phyloP scores from a whole-genome alignment of 2,888 invertebrate species.

The Encarsia formosa region DNA sequence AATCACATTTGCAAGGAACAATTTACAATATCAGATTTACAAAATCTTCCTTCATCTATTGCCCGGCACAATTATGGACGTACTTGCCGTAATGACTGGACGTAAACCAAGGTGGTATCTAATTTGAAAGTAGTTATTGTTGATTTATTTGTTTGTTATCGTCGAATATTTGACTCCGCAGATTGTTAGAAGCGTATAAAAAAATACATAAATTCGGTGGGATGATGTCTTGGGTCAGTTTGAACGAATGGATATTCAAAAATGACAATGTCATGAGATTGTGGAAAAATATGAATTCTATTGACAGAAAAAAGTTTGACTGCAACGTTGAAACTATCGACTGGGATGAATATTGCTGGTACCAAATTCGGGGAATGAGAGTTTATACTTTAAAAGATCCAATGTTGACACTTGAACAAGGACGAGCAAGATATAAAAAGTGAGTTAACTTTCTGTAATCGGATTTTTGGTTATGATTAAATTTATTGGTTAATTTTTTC shows the following conservation, averaged over 20 bases:
- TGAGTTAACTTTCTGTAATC: no score
- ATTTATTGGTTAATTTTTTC: neutral
- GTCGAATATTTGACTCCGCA: conserved; percentile 42
- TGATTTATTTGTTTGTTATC: neutral
- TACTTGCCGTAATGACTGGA: conserved; percentile 53
- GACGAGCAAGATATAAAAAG: conserved; percentile 34
- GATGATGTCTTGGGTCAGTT: conserved; percentile 73
- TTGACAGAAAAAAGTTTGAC: conserved; percentile 63
- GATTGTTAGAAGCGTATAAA: conserved; percentile 67
- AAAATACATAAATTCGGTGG: conserved; percentile 69
- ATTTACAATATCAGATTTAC: conserved; percentile 55
- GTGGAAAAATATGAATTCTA: conserved; percentile 57
- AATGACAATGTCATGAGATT: conserved; percentile 59
- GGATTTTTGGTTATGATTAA: neutral
- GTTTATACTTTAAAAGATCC: conserved; percentile 75
- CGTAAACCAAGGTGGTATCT: conserved; percentile 59
- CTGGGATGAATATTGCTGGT: conserved; percentile 68
- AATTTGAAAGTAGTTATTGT: neutral
- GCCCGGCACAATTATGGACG: conserved; percentile 59
- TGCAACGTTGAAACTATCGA: conserved; percentile 67
- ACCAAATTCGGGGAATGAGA: conserved; percentile 66
- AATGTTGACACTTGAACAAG: conserved; percentile 63
- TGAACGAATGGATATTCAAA: conserved; percentile 68
- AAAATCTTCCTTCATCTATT: conserved; percentile 57
- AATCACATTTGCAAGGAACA: conserved; percentile 57